Evolutionary conservation across 1,140 invertebrate genomes (phyloP).

Genomic region (Saccostrea echinata): DNA sequence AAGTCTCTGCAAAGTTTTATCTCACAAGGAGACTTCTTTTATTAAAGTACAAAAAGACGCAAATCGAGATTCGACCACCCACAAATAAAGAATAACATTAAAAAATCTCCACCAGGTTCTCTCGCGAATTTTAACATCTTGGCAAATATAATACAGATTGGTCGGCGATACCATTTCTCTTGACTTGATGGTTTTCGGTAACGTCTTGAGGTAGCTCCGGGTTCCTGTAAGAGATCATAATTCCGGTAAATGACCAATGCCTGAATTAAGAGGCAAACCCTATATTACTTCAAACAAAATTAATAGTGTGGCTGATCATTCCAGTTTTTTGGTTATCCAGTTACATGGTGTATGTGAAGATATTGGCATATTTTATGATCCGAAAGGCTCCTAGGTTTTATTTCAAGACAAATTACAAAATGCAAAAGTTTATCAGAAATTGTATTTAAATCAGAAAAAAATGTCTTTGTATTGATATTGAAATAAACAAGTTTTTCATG

Average conservation of each 20-base stretch:
- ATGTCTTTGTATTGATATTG: no score
- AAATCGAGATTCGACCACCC: constrained; percentile 10
- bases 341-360: not conserved
- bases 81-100: constrained; percentile 33
- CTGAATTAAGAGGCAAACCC: constrained; percentile 15
- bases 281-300: constrained; percentile 28
- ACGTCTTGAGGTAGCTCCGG: not conserved
- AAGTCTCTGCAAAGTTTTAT: not conserved
- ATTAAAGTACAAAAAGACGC: not conserved
- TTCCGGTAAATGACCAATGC: constrained; percentile 1
- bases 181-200: not conserved
- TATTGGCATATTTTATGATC: not conserved
- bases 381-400: no score
- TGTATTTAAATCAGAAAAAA: no score
- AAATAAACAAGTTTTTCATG: no score
- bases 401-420: no score
- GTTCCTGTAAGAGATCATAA: not conserved
- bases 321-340: not conserved
- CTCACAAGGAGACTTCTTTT: not conserved
- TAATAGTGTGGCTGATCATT: not conserved
- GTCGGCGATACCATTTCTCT: not conserved
- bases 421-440: no score
- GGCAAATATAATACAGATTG: constrained; percentile 32
- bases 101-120: constrained; percentile 16
- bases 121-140: constrained; percentile 25